These are phyloP conservation scores for Melopsittacus undulatus DNA, from an alignment of 2,797 vertebrate genomes.

Conservation along the genomic window DNA sequence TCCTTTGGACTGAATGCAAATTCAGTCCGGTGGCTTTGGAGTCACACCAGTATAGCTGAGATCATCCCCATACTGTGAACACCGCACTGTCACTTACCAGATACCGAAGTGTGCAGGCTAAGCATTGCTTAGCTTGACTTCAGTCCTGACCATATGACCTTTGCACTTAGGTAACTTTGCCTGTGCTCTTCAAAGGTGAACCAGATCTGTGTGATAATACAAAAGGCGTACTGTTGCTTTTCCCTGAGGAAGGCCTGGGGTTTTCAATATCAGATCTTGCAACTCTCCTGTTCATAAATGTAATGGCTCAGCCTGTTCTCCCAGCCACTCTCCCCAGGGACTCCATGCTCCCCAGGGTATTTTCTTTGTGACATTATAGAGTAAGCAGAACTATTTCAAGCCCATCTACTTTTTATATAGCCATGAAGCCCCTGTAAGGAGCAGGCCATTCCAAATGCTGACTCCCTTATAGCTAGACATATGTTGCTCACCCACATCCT, in stretches of 20 bases:
- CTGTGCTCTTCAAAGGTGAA: background rate
- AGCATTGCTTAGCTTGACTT: background rate
- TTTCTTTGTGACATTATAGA: background rate
- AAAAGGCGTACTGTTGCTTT: background rate
- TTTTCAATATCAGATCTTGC: background rate
- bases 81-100: background rate
- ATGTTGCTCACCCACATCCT: constrained; percentile 52
- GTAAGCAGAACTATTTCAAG: constrained; percentile 6
- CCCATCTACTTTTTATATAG: background rate
- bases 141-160: background rate
- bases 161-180: background rate
- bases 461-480: constrained; percentile 32
- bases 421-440: background rate
- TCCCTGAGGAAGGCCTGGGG: background rate
- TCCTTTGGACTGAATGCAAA: background rate
- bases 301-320: background rate
- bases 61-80: background rate
- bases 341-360: background rate
- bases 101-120: background rate
- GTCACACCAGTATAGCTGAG: background rate
- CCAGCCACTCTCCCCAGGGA: background rate
- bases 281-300: background rate
- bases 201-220: background rate
- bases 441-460: background rate
- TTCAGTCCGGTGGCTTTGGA: background rate